These are phyloP conservation scores for Macquaria ambigua DNA, from an alignment of 2,113 vertebrate species.

Conservation along the genomic window DNA sequence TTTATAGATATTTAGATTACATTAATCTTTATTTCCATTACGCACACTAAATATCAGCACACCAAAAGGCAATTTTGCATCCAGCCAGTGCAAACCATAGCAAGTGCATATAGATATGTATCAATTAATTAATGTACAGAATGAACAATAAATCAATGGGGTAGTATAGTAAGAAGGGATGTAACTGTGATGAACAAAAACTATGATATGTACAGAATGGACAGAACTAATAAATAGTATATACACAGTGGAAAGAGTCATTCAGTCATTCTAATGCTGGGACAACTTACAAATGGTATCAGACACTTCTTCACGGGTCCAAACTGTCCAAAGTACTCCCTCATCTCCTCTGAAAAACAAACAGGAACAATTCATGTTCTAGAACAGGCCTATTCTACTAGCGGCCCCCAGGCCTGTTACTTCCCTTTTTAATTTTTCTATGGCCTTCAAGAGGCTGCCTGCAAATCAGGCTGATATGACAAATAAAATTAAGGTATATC, in stretches of 20 bases:
- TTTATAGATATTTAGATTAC: background rate
- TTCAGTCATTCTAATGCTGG: background rate
- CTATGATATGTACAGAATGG: background rate
- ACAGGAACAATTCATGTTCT: background rate
- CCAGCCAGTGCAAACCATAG: background rate
- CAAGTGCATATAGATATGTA: background rate
- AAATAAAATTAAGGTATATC: too few species aligned
- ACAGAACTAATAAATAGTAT: background rate
- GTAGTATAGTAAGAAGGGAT: background rate
- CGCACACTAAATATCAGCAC: background rate
- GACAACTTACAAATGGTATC: constrained; percentile 92
- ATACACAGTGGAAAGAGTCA: too few species aligned
- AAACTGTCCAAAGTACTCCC: constrained; percentile 91
- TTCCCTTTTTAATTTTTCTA: too few species aligned
- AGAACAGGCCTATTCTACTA: too few species aligned
- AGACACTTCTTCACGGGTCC: constrained; percentile 87
- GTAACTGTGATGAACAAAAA: background rate
- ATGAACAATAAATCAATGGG: background rate
- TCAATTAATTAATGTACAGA: too few species aligned
- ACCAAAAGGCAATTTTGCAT: background rate
- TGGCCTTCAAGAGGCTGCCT: too few species aligned
- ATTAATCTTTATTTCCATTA: background rate
- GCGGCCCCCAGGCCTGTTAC: too few species aligned
- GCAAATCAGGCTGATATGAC: too few species aligned
- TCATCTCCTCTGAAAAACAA: constrained; percentile 87